Evolutionary conservation across 1,140 invertebrate genomes (phyloP).

Genomic region (Battus philenor): DNA sequence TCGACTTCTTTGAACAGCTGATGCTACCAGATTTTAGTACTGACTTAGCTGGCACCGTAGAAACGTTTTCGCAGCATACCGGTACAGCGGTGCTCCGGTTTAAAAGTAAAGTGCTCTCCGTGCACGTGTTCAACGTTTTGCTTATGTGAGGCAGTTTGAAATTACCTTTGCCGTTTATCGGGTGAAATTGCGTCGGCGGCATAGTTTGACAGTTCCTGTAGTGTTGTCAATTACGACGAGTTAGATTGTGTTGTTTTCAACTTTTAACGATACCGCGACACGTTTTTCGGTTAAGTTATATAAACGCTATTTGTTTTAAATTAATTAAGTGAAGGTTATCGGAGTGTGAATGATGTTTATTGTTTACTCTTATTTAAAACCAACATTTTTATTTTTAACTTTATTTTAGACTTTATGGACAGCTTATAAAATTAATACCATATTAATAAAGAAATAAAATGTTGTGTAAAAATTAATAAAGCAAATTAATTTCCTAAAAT

Average conservation of each 20-base stretch:
- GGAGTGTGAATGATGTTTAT: too few relatives aligned
- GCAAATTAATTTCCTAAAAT: too few relatives aligned
- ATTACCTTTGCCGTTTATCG: background rate
- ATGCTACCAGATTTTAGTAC: conserved; percentile 50
- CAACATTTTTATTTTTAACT: too few relatives aligned
- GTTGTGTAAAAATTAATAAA: too few relatives aligned
- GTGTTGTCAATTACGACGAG: background rate
- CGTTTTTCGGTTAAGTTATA: too few relatives aligned
- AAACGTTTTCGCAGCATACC: conserved; percentile 20
- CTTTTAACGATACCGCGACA: too few relatives aligned
- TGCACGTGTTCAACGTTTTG: background rate
- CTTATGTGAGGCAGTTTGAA: background rate
- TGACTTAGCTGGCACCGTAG: conserved; percentile 29
- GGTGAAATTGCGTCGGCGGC: background rate
- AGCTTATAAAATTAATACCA: too few relatives aligned
- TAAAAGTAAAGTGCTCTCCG: background rate
- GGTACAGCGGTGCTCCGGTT: conserved; percentile 4
- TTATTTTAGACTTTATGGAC: too few relatives aligned
- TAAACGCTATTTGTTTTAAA: too few relatives aligned
- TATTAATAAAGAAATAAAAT: too few relatives aligned
- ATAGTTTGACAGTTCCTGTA: background rate
- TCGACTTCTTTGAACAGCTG: conserved; percentile 58
- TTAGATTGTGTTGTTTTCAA: background rate
- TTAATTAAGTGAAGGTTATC: too few relatives aligned
- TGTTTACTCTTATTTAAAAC: too few relatives aligned